Percentiles rank a stretch among this genome's conserved stretches.
Conservation (phyloP, 1,140 invertebrate genomes). For the Venturia canescens region DNA sequence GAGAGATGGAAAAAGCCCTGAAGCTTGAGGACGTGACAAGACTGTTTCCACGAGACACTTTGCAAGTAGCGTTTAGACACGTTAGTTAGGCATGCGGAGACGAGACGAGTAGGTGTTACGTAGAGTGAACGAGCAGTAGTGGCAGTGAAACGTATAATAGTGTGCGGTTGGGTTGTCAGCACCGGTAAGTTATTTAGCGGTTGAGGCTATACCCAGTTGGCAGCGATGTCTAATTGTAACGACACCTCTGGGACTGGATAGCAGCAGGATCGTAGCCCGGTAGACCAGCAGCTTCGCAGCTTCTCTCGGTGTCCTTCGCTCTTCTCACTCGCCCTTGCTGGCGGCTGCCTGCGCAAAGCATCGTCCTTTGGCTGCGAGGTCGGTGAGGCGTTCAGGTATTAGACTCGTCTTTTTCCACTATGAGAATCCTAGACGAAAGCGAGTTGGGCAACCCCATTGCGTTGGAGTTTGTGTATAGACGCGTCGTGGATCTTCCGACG, state of each 20-base stretch:
- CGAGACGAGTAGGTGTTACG: constrained; percentile 27
- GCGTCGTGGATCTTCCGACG: constrained; percentile 60
- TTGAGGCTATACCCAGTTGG: constrained; percentile 69
- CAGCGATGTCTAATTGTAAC: constrained; percentile 75
- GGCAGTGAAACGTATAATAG: constrained; percentile 40
- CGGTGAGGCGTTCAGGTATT: constrained; percentile 66
- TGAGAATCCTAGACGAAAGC: not conserved
- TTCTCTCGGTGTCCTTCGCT: constrained; percentile 34
- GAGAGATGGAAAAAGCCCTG: constrained; percentile 9
- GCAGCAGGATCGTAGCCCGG: constrained; percentile 54
- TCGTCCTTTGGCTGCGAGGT: constrained; percentile 49
- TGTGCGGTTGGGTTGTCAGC: constrained; percentile 72
- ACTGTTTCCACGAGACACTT: constrained; percentile 20
- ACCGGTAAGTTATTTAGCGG: constrained; percentile 75
- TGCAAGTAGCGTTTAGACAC: constrained; percentile 1
- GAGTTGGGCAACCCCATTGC: constrained; percentile 14
- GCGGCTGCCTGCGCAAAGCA: constrained; percentile 19
- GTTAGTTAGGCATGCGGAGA: constrained; percentile 49
- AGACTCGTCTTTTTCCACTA: constrained; percentile 33
- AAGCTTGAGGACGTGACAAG: constrained; percentile 29
- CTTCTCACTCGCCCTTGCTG: constrained; percentile 55
- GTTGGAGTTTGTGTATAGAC: constrained; percentile 28
- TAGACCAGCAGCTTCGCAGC: not conserved
- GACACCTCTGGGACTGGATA: constrained; percentile 71
- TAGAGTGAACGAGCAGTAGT: not conserved